Evolutionary conservation across 2,113 vertebrate species (phyloP), one percentile per base, ranked within the genome.

Genomic region (Cololabis saira): DNA sequence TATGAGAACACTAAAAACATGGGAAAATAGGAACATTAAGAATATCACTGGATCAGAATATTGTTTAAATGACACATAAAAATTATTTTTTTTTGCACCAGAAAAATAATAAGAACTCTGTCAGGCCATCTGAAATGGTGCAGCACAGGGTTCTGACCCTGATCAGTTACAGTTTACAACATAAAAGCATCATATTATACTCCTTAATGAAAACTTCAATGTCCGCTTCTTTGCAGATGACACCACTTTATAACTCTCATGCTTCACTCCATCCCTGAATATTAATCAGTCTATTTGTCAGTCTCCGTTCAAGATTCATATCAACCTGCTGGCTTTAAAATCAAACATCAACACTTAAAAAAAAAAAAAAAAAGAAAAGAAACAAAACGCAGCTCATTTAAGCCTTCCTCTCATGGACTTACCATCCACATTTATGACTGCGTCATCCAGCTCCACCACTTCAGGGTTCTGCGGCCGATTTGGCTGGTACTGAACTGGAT

Each of bases 1-100:
- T 99, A 99, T 1, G 92, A 92, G 76, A 98, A 98, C 50, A 99
- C 97, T 98, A 86, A 9, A 67, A 84, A 71, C n/a, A 58, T n/a
- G 19, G 19, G 12, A 61, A 57, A 47, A 45, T 45, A 15, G 4
- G 11, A 14, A 50, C 12, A 0, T 27, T 37, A 37, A 37, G 10
- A 37, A 37, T 37, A 37, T 7, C 33, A 37, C 33, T 37, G 33
- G 33, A 3, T 9, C 6, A 11, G 3, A 9, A 9, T 37, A 37
- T 37, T 37, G 3, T 37, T 37, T 37, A 37, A 37, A 37, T 37
- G 5, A 9, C 10, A 37, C 10, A 11, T 37, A 19, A 49, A 51
- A 22, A n/a, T 10, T n/a, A 27, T 10, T 27, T 5, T 18, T 5
- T 19, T 18, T 12, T 37, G 9, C 17, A 3, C 5, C 55, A 42